Evolutionary conservation across 2,113 vertebrate species (phyloP).

Genomic region (Mola mola): DNA sequence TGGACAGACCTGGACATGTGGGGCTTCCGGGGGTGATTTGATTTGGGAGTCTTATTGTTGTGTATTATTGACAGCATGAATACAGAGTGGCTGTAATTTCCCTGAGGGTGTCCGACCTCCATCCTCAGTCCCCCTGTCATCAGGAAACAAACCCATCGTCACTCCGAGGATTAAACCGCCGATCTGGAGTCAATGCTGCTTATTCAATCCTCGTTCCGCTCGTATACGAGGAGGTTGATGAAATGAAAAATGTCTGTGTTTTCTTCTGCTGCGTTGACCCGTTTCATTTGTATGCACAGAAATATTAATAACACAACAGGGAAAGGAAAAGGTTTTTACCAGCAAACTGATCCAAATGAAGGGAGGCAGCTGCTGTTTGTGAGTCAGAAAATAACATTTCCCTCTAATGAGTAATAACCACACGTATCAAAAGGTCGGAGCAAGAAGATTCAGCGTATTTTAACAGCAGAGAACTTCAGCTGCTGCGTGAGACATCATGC

Average conservation of each 20-base stretch:
- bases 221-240: slow-evolving; percentile 25
- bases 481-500: background rate
- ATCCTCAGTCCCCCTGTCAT: slow-evolving; percentile 14
- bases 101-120: slow-evolving; percentile 18
- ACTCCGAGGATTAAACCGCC: slow-evolving; percentile 34
- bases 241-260: slow-evolving; percentile 39
- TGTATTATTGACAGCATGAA: background rate
- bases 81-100: slow-evolving; percentile 42
- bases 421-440: slow-evolving; percentile 40
- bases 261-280: slow-evolving; percentile 37
- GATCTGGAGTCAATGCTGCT: slow-evolving; percentile 6
- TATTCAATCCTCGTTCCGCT: slow-evolving; percentile 25
- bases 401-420: slow-evolving; percentile 50
- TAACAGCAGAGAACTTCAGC: slow-evolving; percentile 44
- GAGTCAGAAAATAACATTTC: slow-evolving; percentile 49
- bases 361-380: slow-evolving; percentile 42
- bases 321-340: slow-evolving; percentile 34
- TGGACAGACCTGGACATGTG: background rate
- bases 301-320: slow-evolving; percentile 50
- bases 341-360: slow-evolving; percentile 47
- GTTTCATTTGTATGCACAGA: slow-evolving; percentile 53
- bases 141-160: slow-evolving; percentile 42
- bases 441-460: slow-evolving; percentile 43
- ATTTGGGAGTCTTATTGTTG: background rate
- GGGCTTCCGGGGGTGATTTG: too few relatives aligned